Base-by-base conservation (phyloP, 2,113 vertebrate species). In the Notiomystis cincta region DNA sequence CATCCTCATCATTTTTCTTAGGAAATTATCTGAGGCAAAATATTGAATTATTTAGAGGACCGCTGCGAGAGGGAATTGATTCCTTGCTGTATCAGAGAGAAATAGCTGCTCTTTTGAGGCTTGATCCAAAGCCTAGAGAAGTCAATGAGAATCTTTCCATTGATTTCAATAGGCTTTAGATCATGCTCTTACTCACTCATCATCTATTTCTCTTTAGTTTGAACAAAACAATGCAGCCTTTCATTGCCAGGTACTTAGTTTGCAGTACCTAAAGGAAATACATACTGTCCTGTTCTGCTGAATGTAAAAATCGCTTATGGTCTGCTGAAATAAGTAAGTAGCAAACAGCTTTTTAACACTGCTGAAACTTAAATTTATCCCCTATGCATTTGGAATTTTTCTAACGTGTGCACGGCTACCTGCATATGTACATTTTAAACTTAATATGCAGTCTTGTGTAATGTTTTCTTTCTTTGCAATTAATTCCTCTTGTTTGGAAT, bases 21-120 rank as follows among this genome's bases (percentile, higher is more conserved):
- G 82, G 93, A 96, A 96, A 96, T 90, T 87, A 96, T 96, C 90
- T 96, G 95, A 97, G 95, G 95, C 87, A 94, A 96, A 97, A 95
- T 94, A 96, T 86, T 96, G 95, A 97, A 97, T 97, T 96, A 96
- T 96, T 96, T 97, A 96, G 93, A 92, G 85, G 86, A 94, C 95
- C 44, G 0, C 84, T 96, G 93, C 95, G 95, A 97, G 88, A 96
- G 67, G 78, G 92, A 92, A 97, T 96, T 97, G 96, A 96, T 96
- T 97, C 91, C 91, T 92, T 23, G 51, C 93, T 65, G 77, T 97
- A 97, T 96, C 95, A 96, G 72, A 96, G 96, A 96, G 91, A 95
- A 95, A 94, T 92, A 78, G 87, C 91, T 96, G 91, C 89, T 96
- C 95, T 97, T 96, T 79, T 95, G 93, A 96, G 96, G 94, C 85